These are phyloP conservation scores for Orestias chungarensis DNA, from an alignment of 2,797 vertebrate genomes.

Conservation along the genomic window DNA sequence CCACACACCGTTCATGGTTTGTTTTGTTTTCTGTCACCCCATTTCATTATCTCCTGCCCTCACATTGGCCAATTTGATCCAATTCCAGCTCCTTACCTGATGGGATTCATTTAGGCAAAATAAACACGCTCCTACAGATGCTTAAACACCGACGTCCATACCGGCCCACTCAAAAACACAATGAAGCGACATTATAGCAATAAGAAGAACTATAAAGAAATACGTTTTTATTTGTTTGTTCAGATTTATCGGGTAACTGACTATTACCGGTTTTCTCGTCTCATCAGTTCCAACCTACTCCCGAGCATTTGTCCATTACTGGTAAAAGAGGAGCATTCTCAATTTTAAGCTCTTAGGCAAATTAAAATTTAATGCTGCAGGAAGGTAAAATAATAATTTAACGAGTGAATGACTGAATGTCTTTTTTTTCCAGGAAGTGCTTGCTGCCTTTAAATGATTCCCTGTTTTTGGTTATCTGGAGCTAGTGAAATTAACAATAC, in stretches of 20 bases:
- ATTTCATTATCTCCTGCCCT: constrained; percentile 50
- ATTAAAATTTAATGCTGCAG: constrained; percentile 40
- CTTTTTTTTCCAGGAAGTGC: not conserved
- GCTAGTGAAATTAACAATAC: constrained; percentile 31
- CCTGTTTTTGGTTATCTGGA: constrained; percentile 17
- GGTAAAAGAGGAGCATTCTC: constrained; percentile 40
- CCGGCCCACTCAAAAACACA: not conserved
- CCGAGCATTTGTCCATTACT: constrained; percentile 52
- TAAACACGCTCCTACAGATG: not conserved
- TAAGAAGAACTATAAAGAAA: constrained; percentile 45
- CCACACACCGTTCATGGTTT: constrained; percentile 30
- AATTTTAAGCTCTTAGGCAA: constrained; percentile 30
- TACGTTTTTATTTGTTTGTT: constrained; percentile 46
- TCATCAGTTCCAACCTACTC: constrained; percentile 35
- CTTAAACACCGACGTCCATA: not conserved
- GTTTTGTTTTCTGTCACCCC: constrained; percentile 26
- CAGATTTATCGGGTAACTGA: constrained; percentile 27
- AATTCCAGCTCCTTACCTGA: constrained; percentile 42
- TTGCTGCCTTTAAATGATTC: constrained; percentile 26
- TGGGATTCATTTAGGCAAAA: constrained; percentile 37
- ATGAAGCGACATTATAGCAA: constrained; percentile 18
- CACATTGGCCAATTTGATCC: constrained; percentile 41
- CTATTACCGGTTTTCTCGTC: constrained; percentile 39
- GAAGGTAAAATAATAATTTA: constrained; percentile 29
- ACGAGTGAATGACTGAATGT: constrained; percentile 18